Percentiles rank a stretch among this genome's conserved stretches.
phyloP scores from a whole-genome alignment of 1,140 invertebrate genomes.

The Harlomillsia oculata region DNA sequence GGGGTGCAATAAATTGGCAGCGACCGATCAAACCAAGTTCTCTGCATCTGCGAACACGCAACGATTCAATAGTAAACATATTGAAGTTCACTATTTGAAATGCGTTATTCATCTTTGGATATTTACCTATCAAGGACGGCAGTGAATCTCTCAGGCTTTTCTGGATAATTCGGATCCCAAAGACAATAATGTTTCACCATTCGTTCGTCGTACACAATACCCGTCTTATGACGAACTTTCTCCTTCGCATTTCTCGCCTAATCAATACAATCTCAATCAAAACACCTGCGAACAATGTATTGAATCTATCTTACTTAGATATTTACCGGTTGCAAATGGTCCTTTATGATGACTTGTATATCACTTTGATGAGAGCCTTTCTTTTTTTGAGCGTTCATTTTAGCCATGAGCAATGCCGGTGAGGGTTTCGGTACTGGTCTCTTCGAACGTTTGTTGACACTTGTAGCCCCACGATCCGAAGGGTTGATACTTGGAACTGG shows the following conservation, averaged over 20 bases:
- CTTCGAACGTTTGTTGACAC: slow-evolving; percentile 13
- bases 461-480: slow-evolving; percentile 3
- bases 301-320: neutral
- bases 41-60: slow-evolving; percentile 49
- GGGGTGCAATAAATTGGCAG: slow-evolving; percentile 51
- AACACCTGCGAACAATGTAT: neutral
- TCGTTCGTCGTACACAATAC: slow-evolving; percentile 62
- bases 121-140: slow-evolving; percentile 22
- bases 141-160: slow-evolving; percentile 40
- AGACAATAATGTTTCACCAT: slow-evolving; percentile 69
- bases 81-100: no score
- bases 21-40: slow-evolving; percentile 60
- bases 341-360: slow-evolving; percentile 22
- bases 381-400: slow-evolving; percentile 21
- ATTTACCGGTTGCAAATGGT: slow-evolving; percentile 29
- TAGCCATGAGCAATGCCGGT: slow-evolving; percentile 25
- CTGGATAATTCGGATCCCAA: slow-evolving; percentile 74
- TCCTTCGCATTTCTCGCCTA: slow-evolving; percentile 55
- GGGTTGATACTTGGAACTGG: neutral
- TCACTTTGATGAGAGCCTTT: slow-evolving; percentile 5
- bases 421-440: slow-evolving; percentile 11
- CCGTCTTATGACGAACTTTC: slow-evolving; percentile 53
- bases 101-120: neutral
- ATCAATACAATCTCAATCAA: slow-evolving; percentile 7
- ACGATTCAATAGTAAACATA: neutral